These are phyloP conservation scores for Diadumene lineata DNA, from an alignment of 92 coral and sea anemone genomes.

Conservation along the genomic window DNA sequence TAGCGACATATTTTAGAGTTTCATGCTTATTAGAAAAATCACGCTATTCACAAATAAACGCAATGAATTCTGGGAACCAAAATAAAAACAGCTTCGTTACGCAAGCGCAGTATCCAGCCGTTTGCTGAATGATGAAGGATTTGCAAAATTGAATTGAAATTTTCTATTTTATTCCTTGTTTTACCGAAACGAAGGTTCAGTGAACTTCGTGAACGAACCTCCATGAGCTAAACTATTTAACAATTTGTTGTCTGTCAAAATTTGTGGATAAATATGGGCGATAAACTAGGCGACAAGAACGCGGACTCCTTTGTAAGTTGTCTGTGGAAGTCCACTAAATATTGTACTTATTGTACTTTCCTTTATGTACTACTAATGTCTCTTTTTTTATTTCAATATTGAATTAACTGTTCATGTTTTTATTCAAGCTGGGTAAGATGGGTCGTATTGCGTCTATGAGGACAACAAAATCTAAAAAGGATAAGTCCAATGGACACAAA, in stretches of 20 bases:
- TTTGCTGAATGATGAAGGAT: conserved; percentile 28
- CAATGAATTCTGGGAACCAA: conserved; percentile 41
- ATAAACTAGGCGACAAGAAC: conserved; percentile 25
- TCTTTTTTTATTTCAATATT: background rate
- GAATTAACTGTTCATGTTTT: background rate
- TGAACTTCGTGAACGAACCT: background rate
- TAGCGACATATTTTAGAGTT: background rate
- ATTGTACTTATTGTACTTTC: background rate
- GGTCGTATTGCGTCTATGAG: conserved; percentile 84
- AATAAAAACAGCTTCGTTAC: conserved; percentile 33
- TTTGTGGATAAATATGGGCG: conserved; percentile 29
- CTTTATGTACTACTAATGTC: background rate
- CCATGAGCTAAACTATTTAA: conserved; percentile 18
- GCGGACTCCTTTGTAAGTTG: conserved; percentile 34
- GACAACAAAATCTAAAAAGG: conserved; percentile 51
- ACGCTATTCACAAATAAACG: background rate
- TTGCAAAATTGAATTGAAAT: background rate
- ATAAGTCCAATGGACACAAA: conserved; percentile 59
- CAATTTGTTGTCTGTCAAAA: background rate
- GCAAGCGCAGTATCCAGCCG: conserved; percentile 38
- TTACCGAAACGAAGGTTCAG: background rate
- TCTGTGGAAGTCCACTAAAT: background rate
- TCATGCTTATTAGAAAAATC: background rate
- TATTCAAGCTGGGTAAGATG: conserved; percentile 54
- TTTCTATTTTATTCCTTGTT: conserved; percentile 2